Conservation (phyloP, 2,888 invertebrate genomes). For the Candidula unifasciata region DNA sequence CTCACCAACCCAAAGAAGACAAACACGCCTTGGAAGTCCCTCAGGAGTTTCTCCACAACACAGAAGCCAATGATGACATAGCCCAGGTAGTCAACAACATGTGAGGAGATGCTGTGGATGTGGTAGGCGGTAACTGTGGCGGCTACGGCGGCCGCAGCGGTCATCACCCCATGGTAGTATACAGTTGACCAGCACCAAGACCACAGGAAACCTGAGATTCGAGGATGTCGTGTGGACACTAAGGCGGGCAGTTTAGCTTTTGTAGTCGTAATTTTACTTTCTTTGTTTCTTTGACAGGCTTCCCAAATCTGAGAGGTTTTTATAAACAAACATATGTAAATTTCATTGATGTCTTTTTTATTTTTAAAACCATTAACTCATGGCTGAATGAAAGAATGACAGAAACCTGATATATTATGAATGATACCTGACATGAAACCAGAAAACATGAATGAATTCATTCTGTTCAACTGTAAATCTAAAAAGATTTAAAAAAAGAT, state of each 20-base stretch:
- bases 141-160: slow-evolving; percentile 62
- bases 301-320: slow-evolving; percentile 36
- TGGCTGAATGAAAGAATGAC: too few species aligned
- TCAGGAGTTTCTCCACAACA: slow-evolving; percentile 67
- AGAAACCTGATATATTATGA: too few species aligned
- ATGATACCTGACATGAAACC: too few species aligned
- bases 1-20: slow-evolving; percentile 70
- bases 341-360: too few species aligned
- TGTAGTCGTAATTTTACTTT: slow-evolving; percentile 21
- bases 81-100: slow-evolving; percentile 58
- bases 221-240: neutral
- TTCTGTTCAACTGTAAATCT: too few species aligned
- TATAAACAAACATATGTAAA: too few species aligned
- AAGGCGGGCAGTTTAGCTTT: neutral
- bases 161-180: slow-evolving; percentile 70
- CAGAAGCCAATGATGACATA: slow-evolving; percentile 71
- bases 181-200: slow-evolving; percentile 67
- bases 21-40: slow-evolving; percentile 72
- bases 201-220: slow-evolving; percentile 66
- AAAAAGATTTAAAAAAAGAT: too few species aligned
- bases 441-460: too few species aligned
- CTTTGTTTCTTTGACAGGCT: slow-evolving; percentile 37
- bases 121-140: slow-evolving; percentile 67
- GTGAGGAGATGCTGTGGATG: slow-evolving; percentile 55
- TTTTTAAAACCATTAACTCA: too few species aligned